Percentiles rank a stretch among this genome's conserved stretches.
These are phyloP conservation scores for Gambusia holbrooki DNA, from an alignment of 2,113 vertebrate species.

Conservation along the genomic window DNA sequence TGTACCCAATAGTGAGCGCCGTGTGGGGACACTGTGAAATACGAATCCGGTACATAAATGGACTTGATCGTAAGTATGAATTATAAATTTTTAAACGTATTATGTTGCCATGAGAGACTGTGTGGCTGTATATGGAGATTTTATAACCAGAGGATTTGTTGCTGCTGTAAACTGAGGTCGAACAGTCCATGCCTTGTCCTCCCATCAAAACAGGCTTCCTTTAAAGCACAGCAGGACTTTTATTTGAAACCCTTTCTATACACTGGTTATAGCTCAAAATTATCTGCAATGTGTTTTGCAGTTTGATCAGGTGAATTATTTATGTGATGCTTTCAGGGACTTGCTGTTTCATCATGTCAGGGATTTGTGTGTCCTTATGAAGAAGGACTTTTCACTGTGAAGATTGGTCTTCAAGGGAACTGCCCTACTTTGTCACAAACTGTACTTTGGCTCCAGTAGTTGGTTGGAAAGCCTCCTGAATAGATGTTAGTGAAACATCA, in stretches of 20 bases:
- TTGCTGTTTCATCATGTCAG: no score
- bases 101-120: neutral
- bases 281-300: no score
- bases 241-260: neutral
- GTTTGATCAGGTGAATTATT: no score
- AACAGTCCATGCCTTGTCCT: constrained; percentile 11
- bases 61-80: constrained; percentile 96
- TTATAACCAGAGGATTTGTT: constrained; percentile 28
- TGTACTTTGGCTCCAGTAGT: neutral
- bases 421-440: neutral
- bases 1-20: constrained; percentile 96
- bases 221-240: constrained; percentile 9
- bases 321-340: no score
- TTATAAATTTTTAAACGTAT: neutral
- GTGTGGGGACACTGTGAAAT: constrained; percentile 99
- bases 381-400: neutral
- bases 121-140: neutral
- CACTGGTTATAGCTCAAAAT: no score
- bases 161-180: constrained; percentile 32
- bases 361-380: neutral
- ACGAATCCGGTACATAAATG: constrained; percentile 98
- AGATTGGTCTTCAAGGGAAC: neutral
- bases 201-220: constrained; percentile 1
- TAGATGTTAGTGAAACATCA: neutral
- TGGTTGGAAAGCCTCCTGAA: neutral